phyloP scores from a whole-genome alignment of 2,113 vertebrate species.

The Orcinus orca region DNA sequence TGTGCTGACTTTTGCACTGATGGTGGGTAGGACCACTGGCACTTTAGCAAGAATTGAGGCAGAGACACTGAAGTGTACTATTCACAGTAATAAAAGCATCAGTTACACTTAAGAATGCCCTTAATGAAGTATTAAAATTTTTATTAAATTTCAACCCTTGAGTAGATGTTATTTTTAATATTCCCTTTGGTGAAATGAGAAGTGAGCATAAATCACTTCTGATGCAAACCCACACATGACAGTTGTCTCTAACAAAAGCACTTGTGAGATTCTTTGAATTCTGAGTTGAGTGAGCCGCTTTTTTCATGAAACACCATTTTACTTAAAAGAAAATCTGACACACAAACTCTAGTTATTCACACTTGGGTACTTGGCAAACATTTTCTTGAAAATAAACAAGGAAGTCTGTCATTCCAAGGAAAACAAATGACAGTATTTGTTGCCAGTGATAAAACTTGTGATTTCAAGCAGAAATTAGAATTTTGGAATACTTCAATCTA shows the following conservation, averaged over 20 bases:
- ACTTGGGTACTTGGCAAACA: neutral
- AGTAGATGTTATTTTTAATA: neutral
- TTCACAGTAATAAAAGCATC: neutral
- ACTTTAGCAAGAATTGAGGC: neutral
- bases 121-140: neutral
- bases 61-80: neutral
- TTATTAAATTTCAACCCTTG: neutral
- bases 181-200: neutral
- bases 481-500: neutral
- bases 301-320: neutral
- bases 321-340: neutral
- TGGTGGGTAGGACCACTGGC: neutral
- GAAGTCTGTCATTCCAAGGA: neutral
- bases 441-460: neutral
- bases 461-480: slow-evolving; percentile 18
- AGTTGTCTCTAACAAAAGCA: neutral
- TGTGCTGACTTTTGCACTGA: neutral
- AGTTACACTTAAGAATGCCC: neutral
- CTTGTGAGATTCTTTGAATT: neutral
- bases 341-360: neutral
- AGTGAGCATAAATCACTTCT: neutral
- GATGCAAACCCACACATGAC: neutral
- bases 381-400: slow-evolving; percentile 31
- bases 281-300: neutral
- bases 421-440: neutral